Percentiles rank a stretch among this genome's conserved stretches.
These are phyloP conservation scores for Gymnoscelis rufifasciata DNA, from an alignment of 2,888 invertebrate genomes.

Conservation along the genomic window DNA sequence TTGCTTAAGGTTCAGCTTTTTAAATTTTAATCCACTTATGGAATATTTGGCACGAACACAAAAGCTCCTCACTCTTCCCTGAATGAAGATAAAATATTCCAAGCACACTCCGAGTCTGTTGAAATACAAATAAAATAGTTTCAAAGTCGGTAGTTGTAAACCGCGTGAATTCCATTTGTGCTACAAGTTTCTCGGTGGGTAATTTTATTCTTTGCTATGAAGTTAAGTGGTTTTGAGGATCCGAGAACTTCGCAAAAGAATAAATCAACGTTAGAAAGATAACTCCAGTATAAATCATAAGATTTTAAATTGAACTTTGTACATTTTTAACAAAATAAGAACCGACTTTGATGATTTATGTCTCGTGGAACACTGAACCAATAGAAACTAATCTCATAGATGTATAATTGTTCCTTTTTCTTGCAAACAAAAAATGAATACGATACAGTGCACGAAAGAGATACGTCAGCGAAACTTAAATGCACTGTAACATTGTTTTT, in stretches of 20 bases:
- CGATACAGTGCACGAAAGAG: too few relatives aligned
- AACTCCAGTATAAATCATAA: too few relatives aligned
- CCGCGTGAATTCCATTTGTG: constrained; percentile 40
- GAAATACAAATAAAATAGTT: constrained; percentile 22
- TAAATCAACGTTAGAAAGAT: constrained; percentile 32
- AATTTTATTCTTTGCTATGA: constrained; percentile 36
- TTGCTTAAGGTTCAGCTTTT: constrained; percentile 8
- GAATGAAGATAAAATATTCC: constrained; percentile 22
- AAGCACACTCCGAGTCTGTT: constrained; percentile 11
- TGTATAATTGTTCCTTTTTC: too few relatives aligned
- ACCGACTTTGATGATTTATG: too few relatives aligned
- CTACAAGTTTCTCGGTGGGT: constrained; percentile 31
- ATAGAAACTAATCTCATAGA: too few relatives aligned
- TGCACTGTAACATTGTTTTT: too few relatives aligned
- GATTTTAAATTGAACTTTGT: too few relatives aligned
- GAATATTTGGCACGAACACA: constrained; percentile 35
- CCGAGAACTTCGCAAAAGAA: background rate
- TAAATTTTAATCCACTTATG: constrained; percentile 29
- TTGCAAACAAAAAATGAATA: too few relatives aligned
- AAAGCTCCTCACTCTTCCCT: constrained; percentile 28
- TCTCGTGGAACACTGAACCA: too few relatives aligned
- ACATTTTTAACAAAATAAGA: too few relatives aligned
- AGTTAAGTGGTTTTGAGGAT: constrained; percentile 12
- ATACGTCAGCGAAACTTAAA: too few relatives aligned
- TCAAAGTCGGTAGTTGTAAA: constrained; percentile 29